Evolutionary conservation across 1,140 invertebrate genomes (phyloP).

Genomic region (Bombus sibiricus): DNA sequence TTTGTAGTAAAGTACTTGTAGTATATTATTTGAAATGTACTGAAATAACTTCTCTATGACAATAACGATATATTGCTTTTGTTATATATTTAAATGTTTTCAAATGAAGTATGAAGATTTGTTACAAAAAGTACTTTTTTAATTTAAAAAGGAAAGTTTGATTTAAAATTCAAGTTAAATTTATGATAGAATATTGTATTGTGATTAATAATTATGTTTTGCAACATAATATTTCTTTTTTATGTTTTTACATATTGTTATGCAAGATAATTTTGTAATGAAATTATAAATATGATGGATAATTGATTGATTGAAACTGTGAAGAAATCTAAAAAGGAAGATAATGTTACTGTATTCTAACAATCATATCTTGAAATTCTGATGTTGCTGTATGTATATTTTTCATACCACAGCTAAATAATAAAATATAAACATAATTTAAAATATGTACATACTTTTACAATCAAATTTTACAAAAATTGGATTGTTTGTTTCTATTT

Average conservation of each 20-base stretch:
- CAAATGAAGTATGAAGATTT: conserved; percentile 7
- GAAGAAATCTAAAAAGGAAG: background rate
- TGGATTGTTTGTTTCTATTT: background rate
- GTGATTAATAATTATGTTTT: background rate
- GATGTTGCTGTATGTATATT: conserved; percentile 1
- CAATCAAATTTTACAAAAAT: background rate
- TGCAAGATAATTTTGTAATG: background rate
- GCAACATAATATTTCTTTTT: background rate
- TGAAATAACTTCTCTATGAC: background rate
- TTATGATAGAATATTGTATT: background rate
- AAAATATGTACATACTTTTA: background rate
- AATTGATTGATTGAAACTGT: background rate
- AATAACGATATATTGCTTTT: conserved; percentile 21
- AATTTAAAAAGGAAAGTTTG: background rate
- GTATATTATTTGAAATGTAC: background rate
- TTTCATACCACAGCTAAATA: background rate
- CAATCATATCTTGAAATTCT: background rate
- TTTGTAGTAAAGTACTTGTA: conserved; percentile 14
- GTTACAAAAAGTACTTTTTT: conserved; percentile 13
- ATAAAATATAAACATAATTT: background rate
- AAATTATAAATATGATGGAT: background rate
- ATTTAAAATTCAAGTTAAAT: background rate
- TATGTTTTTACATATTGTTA: background rate
- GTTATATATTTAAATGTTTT: conserved; percentile 24
- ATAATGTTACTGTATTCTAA: background rate